Percentiles rank a stretch among this genome's conserved stretches.
Conservation (phyloP, 1,140 invertebrate genomes). For the Himalopsyche phryganea region DNA sequence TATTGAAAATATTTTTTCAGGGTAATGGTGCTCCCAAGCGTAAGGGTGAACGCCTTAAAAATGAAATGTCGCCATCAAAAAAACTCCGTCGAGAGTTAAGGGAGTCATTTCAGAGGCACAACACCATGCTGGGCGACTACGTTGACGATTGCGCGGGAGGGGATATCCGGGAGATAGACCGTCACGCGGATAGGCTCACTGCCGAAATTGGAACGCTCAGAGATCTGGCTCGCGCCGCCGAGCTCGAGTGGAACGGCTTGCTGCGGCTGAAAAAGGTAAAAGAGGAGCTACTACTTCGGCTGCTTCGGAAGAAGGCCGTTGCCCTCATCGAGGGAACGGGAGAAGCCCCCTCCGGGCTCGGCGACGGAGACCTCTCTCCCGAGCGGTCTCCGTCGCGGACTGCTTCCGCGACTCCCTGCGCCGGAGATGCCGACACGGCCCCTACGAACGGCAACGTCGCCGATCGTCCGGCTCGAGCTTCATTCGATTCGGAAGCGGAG, state of each 20-base stretch:
- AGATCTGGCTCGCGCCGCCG: constrained; percentile 68
- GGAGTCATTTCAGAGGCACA: constrained; percentile 53
- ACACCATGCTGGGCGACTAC: constrained; percentile 58
- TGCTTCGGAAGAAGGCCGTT: constrained; percentile 65
- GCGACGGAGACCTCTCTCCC: no score
- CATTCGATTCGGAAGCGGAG: no score
- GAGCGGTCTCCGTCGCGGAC: no score
- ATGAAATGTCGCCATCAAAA: constrained; percentile 34
- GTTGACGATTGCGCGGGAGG: constrained; percentile 55
- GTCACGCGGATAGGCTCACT: constrained; percentile 56
- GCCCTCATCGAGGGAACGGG: background rate
- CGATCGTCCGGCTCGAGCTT: background rate
- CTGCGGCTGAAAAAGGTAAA: constrained; percentile 75
- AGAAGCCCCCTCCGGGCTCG: background rate
- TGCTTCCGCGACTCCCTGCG: background rate
- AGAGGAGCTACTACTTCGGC: constrained; percentile 69
- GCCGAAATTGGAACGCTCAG: constrained; percentile 63
- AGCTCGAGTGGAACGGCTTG: constrained; percentile 81
- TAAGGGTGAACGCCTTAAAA: constrained; percentile 5
- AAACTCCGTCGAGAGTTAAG: constrained; percentile 54
- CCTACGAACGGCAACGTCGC: background rate
- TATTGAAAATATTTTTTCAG: background rate
- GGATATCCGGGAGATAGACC: constrained; percentile 57
- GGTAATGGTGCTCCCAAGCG: constrained; percentile 13
- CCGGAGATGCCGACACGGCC: background rate